Conservation (phyloP, 2,113 vertebrate genomes). For the Nycticebus coucang region DNA sequence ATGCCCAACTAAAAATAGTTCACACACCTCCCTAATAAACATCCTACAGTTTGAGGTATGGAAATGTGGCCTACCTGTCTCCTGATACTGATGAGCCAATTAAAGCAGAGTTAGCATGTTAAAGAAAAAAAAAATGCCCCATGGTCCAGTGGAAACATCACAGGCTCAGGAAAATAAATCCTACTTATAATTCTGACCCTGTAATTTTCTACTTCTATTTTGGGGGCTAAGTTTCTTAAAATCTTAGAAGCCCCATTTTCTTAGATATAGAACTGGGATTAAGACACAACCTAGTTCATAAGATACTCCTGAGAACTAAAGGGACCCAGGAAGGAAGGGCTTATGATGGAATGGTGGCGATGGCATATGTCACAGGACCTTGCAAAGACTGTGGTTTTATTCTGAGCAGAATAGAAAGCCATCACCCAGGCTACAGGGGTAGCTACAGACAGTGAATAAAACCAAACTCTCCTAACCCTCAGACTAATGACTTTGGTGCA, state of each 20-base stretch:
- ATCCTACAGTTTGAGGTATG: too few species aligned
- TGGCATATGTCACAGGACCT: background rate
- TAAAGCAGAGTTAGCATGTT: background rate
- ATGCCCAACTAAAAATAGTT: background rate
- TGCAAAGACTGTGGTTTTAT: background rate
- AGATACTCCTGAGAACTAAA: background rate
- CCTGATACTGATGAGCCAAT: background rate
- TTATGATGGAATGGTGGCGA: too few species aligned
- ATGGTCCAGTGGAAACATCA: background rate
- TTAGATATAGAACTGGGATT: background rate
- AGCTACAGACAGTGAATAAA: background rate
- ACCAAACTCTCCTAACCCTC: background rate
- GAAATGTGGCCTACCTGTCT: background rate
- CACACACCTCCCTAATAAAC: background rate
- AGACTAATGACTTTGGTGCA: conserved; percentile 49
- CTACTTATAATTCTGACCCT: background rate
- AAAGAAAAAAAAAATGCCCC: background rate
- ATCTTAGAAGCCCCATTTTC: background rate
- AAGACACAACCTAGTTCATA: background rate
- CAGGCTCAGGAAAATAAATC: background rate
- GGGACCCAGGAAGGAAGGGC: background rate
- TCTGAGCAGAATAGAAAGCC: background rate
- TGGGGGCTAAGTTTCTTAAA: background rate
- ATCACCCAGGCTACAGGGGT: background rate
- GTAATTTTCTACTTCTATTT: background rate